phyloP scores from a whole-genome alignment of 2,113 vertebrate species.

The Notiomystis cincta region DNA sequence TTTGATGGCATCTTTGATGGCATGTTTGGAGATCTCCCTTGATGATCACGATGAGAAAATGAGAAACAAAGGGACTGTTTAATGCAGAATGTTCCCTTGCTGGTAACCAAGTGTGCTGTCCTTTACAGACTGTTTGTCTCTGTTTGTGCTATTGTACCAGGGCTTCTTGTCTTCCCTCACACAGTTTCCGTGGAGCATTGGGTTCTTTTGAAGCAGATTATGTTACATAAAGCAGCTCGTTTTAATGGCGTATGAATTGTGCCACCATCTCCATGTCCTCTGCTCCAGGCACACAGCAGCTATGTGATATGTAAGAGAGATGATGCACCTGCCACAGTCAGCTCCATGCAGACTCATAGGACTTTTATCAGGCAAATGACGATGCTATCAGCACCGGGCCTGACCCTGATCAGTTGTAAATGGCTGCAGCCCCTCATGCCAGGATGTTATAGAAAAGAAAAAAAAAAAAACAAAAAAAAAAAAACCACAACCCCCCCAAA shows the following conservation, averaged over 20 bases:
- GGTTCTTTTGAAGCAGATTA: background rate
- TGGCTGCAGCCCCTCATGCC: background rate
- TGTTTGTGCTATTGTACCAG: background rate
- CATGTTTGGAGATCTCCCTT: background rate
- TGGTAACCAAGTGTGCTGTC: background rate
- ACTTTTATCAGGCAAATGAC: background rate
- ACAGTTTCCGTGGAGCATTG: background rate
- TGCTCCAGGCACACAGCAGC: background rate
- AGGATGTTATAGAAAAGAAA: background rate
- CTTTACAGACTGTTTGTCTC: background rate
- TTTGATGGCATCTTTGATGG: background rate
- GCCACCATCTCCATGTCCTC: background rate
- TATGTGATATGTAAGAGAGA: background rate
- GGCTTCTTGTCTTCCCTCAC: background rate
- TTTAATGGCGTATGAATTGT: background rate
- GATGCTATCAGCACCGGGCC: background rate
- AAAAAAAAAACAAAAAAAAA: background rate
- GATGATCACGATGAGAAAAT: background rate
- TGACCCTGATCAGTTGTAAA: background rate
- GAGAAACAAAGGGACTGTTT: background rate
- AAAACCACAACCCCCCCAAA: no score
- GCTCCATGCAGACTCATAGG: background rate
- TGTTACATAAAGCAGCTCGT: background rate
- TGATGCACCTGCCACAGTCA: background rate
- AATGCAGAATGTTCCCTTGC: background rate